phyloP scores from a whole-genome alignment of 2,113 vertebrate genomes.

The Egretta garzetta region DNA sequence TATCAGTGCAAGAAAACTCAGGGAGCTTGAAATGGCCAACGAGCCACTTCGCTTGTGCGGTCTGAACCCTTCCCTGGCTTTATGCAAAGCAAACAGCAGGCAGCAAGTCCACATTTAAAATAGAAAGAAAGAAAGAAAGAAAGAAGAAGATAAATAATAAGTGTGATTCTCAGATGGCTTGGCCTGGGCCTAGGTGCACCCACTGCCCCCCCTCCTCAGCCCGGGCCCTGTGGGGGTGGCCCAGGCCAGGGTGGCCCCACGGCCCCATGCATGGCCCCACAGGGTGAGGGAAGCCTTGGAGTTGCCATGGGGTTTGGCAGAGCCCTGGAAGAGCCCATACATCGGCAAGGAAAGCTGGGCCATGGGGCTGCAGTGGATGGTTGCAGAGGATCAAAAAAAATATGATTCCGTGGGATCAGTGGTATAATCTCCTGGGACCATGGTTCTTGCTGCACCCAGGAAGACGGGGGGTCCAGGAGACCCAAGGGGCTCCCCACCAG shows the following conservation, averaged over 20 bases:
- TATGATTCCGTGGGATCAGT: accelerated
- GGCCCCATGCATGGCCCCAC: accelerated
- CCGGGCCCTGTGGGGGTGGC: accelerated
- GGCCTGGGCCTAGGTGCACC: not conserved
- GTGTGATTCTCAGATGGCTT: not conserved
- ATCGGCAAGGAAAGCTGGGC: accelerated
- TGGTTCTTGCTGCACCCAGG: not conserved
- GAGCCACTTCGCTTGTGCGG: not conserved
- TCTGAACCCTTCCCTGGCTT: not conserved
- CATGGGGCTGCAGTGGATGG: accelerated
- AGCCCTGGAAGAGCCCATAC: accelerated
- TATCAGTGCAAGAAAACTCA: not conserved
- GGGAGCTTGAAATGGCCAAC: not conserved
- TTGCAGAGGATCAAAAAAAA: not conserved
- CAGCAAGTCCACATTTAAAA: not conserved
- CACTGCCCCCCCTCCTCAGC: not conserved
- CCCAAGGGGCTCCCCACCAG: accelerated
- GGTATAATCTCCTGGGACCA: not conserved
- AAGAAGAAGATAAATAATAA: not conserved
- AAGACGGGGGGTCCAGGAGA: not conserved
- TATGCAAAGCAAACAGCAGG: not conserved
- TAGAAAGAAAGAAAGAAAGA: too few species aligned
- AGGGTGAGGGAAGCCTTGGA: not conserved
- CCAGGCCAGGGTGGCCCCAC: not conserved
- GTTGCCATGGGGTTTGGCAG: accelerated